These are phyloP conservation scores for Aphidius ervi DNA, from an alignment of 1,140 invertebrate species.

Conservation along the genomic window DNA sequence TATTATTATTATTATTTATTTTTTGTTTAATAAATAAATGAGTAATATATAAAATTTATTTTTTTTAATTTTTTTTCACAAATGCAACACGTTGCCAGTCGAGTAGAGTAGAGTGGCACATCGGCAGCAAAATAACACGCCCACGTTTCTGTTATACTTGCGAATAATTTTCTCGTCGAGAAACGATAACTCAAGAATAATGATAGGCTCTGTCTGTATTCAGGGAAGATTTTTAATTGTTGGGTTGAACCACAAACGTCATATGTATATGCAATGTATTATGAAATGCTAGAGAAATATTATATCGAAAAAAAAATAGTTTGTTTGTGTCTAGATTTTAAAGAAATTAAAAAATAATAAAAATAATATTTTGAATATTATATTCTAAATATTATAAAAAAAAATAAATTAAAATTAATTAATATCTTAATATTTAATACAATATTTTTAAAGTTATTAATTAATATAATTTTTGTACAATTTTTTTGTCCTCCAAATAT, in stretches of 20 bases:
- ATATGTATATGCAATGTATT: slow-evolving; percentile 30
- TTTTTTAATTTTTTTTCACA: neutral
- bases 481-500: too few relatives aligned
- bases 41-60: neutral
- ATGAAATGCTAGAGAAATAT: neutral
- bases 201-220: slow-evolving; percentile 38
- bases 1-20: too few relatives aligned
- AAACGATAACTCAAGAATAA: slow-evolving; percentile 49
- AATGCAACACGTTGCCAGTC: slow-evolving; percentile 11
- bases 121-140: slow-evolving; percentile 20
- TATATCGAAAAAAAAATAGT: too few relatives aligned
- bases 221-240: slow-evolving; percentile 46
- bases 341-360: too few relatives aligned
- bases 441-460: too few relatives aligned
- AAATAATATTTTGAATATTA: too few relatives aligned
- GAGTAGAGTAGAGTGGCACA: slow-evolving; percentile 18
- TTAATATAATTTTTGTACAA: too few relatives aligned
- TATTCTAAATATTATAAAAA: too few relatives aligned
- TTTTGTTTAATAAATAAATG: neutral
- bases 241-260: slow-evolving; percentile 41
- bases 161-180: slow-evolving; percentile 25
- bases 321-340: too few relatives aligned
- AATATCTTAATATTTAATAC: too few relatives aligned
- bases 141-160: slow-evolving; percentile 16
- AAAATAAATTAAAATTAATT: too few relatives aligned